phyloP scores from a whole-genome alignment of 2,888 invertebrate genomes.

The Resseliella maxima region DNA sequence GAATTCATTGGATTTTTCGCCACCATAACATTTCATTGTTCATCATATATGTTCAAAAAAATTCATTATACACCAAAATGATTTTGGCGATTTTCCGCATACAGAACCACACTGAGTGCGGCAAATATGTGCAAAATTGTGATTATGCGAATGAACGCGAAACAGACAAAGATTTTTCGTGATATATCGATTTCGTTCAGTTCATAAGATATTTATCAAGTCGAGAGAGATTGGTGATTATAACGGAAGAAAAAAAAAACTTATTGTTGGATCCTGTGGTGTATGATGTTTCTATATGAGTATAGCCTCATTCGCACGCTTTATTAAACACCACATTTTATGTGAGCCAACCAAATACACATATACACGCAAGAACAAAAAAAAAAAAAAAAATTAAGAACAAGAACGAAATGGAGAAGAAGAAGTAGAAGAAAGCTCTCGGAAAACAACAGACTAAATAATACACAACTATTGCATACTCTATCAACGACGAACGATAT shows the following conservation, averaged over 20 bases:
- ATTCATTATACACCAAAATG: slow-evolving; percentile 25
- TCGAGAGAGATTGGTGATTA: slow-evolving; percentile 47
- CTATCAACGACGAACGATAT: background rate
- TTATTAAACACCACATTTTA: slow-evolving; percentile 32
- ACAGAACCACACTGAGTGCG: background rate
- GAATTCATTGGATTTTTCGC: background rate
- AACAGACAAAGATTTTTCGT: too few species aligned
- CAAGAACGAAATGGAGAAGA: background rate
- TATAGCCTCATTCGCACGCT: slow-evolving; percentile 27
- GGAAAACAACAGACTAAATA: background rate
- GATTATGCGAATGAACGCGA: background rate
- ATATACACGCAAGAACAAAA: background rate
- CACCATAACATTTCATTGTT: background rate
- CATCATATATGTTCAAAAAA: background rate
- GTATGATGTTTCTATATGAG: background rate
- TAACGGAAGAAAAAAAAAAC: slow-evolving; percentile 43
- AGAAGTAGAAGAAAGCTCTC: background rate
- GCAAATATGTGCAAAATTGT: background rate
- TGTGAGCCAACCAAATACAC: background rate
- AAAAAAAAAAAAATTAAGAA: too few species aligned
- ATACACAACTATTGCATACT: background rate
- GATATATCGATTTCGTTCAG: slow-evolving; percentile 45
- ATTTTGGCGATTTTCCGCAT: background rate
- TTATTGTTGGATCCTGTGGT: slow-evolving; percentile 37
- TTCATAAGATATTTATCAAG: slow-evolving; percentile 30